A percentile compares a stretch with the other conserved stretches of the same genome.
Evolutionary conservation across 2,888 invertebrate genomes (phyloP).

Genomic region (Clostera curtula): DNA sequence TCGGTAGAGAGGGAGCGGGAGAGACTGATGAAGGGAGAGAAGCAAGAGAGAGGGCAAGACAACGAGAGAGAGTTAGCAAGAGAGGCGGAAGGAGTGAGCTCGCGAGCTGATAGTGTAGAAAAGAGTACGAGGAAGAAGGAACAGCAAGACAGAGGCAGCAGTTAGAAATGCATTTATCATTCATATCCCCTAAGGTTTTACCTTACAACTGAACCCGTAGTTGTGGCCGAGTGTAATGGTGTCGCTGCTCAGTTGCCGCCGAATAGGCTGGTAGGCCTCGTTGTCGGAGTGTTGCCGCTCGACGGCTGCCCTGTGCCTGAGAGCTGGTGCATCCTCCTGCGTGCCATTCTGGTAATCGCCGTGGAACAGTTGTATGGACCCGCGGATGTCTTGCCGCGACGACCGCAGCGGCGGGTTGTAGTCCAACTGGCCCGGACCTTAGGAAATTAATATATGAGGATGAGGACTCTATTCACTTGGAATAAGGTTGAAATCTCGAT

Average conservation of each 20-base stretch:
- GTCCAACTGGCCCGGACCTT: conserved; percentile 63
- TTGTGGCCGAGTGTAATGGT: conserved; percentile 58
- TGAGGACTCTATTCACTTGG: too few species aligned
- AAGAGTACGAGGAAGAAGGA: too few species aligned
- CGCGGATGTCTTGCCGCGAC: conserved; percentile 83
- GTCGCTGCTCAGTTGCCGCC: conserved; percentile 77
- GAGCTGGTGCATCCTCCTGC: conserved; percentile 41
- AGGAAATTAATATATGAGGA: neutral
- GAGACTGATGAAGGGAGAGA: too few species aligned
- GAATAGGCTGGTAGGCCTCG: conserved; percentile 46
- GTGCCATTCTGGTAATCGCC: conserved; percentile 67
- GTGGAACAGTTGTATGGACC: conserved; percentile 81
- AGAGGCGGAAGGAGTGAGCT: too few species aligned
- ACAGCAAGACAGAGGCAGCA: too few species aligned
- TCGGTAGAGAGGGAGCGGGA: too few species aligned
- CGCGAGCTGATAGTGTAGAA: too few species aligned
- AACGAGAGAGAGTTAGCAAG: too few species aligned
- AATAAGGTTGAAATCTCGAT: too few species aligned
- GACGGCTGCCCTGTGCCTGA: too few species aligned
- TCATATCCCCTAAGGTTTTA: neutral
- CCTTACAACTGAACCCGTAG: conserved; percentile 40
- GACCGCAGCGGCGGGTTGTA: conserved; percentile 83
- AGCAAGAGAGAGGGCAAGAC: too few species aligned
- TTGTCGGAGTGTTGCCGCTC: conserved; percentile 74
- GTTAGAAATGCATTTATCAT: too few species aligned